These are phyloP conservation scores for Notothenia rossii DNA, from an alignment of 2,113 vertebrate species.

Conservation along the genomic window DNA sequence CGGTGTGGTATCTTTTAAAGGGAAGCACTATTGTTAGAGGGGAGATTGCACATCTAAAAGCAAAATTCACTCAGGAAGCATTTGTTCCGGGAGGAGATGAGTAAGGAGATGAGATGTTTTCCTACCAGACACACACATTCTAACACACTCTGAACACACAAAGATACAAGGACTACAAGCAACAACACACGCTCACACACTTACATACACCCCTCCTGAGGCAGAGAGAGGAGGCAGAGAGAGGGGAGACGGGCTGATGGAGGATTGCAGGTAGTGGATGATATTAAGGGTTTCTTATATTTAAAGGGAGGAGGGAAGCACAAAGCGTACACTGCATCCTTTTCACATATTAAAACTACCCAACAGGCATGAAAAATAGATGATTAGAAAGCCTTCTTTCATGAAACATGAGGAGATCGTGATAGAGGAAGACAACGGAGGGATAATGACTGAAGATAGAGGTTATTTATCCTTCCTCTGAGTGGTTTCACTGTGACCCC, in stretches of 20 bases:
- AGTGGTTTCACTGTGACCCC: constrained; percentile 63
- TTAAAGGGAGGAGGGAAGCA: constrained; percentile 57
- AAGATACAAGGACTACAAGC: constrained; percentile 14
- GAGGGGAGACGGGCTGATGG: constrained; percentile 72
- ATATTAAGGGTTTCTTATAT: constrained; percentile 71
- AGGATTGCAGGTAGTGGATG: constrained; percentile 64
- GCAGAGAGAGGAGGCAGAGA: constrained; percentile 46
- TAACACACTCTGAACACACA: constrained; percentile 29
- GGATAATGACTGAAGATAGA: constrained; percentile 61
- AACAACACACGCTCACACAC: constrained; percentile 31
- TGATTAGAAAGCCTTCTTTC: constrained; percentile 66
- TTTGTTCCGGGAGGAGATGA: constrained; percentile 79
- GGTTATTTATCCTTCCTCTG: constrained; percentile 68
- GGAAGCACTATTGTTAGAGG: constrained; percentile 69
- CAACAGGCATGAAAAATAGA: constrained; percentile 79
- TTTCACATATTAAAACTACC: constrained; percentile 62
- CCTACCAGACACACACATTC: constrained; percentile 23
- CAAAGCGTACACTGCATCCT: constrained; percentile 50
- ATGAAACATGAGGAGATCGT: constrained; percentile 44
- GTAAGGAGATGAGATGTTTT: constrained; percentile 74
- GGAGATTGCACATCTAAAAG: constrained; percentile 67
- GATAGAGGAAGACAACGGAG: constrained; percentile 62
- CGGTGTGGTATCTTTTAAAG: constrained; percentile 64
- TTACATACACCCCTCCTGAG: constrained; percentile 53
- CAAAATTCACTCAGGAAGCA: constrained; percentile 79